Conservation (phyloP, 2,113 vertebrate species). For the Pedionomus torquatus region DNA sequence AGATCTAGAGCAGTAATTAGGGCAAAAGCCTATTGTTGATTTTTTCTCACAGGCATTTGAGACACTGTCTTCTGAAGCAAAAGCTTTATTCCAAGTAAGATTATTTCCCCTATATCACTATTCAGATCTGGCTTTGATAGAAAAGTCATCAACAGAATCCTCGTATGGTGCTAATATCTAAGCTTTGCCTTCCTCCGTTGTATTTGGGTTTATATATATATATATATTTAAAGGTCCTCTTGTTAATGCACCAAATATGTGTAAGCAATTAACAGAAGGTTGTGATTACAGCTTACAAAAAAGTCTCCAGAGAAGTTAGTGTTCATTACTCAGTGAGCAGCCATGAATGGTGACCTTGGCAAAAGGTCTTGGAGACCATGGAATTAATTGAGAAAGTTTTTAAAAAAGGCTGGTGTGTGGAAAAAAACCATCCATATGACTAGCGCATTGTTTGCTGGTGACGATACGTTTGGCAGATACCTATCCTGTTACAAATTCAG, state of each 20-base stretch:
- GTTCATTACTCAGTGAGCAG: slow-evolving; percentile 20
- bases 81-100: slow-evolving; percentile 26
- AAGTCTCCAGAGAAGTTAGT: slow-evolving; percentile 19
- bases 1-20: neutral
- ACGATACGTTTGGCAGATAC: slow-evolving; percentile 30
- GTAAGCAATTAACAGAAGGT: slow-evolving; percentile 39
- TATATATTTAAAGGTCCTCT: neutral
- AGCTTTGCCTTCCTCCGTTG: neutral
- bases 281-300: slow-evolving; percentile 9
- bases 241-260: slow-evolving; percentile 28
- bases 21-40: neutral
- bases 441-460: slow-evolving; percentile 55
- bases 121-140: slow-evolving; percentile 20
- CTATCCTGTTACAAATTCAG: slow-evolving; percentile 31
- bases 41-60: neutral
- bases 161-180: neutral
- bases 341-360: slow-evolving; percentile 46
- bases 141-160: neutral
- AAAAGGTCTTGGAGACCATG: neutral
- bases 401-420: slow-evolving; percentile 31
- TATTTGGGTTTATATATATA: neutral
- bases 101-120: neutral
- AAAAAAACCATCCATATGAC: slow-evolving; percentile 9
- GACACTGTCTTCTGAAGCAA: neutral
- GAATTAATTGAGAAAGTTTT: slow-evolving; percentile 47